Percentiles rank a stretch among this genome's conserved stretches.
These are phyloP conservation scores for Drosophila quinaria DNA, from an alignment of 2,888 invertebrate species.

Conservation along the genomic window DNA sequence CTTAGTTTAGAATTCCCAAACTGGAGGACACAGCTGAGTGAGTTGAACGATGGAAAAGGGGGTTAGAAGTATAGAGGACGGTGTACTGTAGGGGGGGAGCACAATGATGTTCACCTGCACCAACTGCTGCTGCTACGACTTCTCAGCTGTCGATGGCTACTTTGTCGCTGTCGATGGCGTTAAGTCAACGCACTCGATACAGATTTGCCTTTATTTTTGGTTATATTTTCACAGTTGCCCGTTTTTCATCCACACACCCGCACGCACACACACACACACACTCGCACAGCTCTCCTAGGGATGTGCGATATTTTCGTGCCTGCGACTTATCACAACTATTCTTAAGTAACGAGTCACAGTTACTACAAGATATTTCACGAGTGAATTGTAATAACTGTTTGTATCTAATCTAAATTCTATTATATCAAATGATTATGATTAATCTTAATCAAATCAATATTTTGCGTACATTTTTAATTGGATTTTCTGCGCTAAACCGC, in stretches of 20 bases:
- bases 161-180: constrained; percentile 22
- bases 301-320: constrained; percentile 30
- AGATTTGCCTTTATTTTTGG: constrained; percentile 66
- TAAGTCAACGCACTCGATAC: constrained; percentile 51
- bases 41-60: constrained; percentile 5
- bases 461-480: neutral
- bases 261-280: constrained; percentile 50
- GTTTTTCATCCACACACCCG: constrained; percentile 74
- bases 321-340: constrained; percentile 23
- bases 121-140: constrained; percentile 35
- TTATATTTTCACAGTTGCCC: constrained; percentile 76
- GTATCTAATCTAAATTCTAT: neutral
- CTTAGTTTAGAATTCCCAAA: constrained; percentile 15
- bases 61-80: neutral
- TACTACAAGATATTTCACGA: neutral
- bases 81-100: neutral
- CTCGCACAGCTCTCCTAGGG: constrained; percentile 28
- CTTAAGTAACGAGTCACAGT: constrained; percentile 26
- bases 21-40: constrained; percentile 55
- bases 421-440: neutral
- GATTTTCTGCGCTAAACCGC: neutral
- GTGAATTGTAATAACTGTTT: neutral
- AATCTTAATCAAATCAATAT: neutral
- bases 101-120: constrained; percentile 41
- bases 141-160: constrained; percentile 31